Percentiles rank a stretch among this genome's conserved stretches.
phyloP scores from a whole-genome alignment of 2,113 vertebrate genomes.

The Sterrhoptilus dennistouni region DNA sequence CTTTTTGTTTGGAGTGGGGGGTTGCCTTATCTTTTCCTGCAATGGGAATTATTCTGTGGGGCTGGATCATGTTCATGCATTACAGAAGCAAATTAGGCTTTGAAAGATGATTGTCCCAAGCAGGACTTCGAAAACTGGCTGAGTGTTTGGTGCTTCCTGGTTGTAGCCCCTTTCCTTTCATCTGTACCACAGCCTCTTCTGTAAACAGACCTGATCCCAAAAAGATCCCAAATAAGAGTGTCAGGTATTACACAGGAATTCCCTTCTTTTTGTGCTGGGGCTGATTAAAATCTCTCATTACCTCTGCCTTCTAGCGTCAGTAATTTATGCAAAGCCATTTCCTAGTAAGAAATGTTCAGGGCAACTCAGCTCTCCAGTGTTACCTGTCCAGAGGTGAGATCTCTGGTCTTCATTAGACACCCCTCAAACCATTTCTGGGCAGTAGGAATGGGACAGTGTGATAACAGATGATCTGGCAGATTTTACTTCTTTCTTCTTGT shows the following conservation, averaged over 20 bases:
- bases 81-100: background rate
- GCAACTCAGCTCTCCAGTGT: background rate
- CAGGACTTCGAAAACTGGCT: background rate
- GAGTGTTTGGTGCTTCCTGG: background rate
- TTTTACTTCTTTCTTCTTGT: background rate
- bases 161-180: background rate
- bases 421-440: background rate
- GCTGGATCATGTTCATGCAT: background rate
- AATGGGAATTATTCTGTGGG: background rate
- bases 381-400: background rate
- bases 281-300: slow-evolving; percentile 34
- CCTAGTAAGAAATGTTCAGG: background rate
- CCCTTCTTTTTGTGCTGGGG: background rate
- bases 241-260: background rate
- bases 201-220: background rate
- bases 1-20: background rate
- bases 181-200: background rate
- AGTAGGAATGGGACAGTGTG: background rate
- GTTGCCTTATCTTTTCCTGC: background rate
- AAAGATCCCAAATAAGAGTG: background rate
- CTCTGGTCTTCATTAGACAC: background rate
- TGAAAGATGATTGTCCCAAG: background rate
- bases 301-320: background rate
- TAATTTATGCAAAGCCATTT: slow-evolving; percentile 3
- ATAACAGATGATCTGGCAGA: background rate